Base-by-base conservation (phyloP, 2,888 invertebrate species). In the Rhodophaea formosa region DNA sequence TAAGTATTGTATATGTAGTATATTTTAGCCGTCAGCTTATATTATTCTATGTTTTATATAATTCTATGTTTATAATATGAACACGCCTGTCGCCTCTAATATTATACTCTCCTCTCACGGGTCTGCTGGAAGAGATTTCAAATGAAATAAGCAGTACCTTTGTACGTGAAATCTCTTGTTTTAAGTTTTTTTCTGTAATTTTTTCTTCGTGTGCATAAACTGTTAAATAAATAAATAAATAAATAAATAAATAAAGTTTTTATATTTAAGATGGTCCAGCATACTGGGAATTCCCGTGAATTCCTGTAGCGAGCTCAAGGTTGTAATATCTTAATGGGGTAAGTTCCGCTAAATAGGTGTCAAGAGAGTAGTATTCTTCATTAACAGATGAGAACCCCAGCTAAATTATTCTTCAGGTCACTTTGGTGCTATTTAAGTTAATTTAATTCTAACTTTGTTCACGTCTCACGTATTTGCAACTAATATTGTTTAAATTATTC, bases 371-470 rank as follows among this genome's bases (percentile, higher is more conserved):
- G 79, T 87, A 83, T 76, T 88, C 87, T 88, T 88, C 88, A 89
- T 90, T 90, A 90, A 75, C 68, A 70, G 73, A 75, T 72, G 81
- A 79, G 80, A 82, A 75, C 80, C 84, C 72, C 78, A 69, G 75
- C 77, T 87, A 84, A 87, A 88, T 88, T 87, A 89, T 88, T 87
- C 88, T 88, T 88, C 71, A 76, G 89, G 90, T 89, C 89, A 88
- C 89, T 88, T 86, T 69, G 85, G 87, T 79, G 79, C 86, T 83
- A 83, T 87, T 88, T 85, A 79, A 85, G 83, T 81, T 86, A 88
- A 88, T 88, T 89, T 87, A 88, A 88, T 86, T 79, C 79, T 67
- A 85, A 88, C 82, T 86, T 84, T 68, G 75, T 71, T 75, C 76
- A 77, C 80, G 75, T 78, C 74, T 79, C 81, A 82, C 82, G 80